Evolutionary conservation across 1,140 invertebrate species (phyloP).

Genomic region (Cydia strobilella): DNA sequence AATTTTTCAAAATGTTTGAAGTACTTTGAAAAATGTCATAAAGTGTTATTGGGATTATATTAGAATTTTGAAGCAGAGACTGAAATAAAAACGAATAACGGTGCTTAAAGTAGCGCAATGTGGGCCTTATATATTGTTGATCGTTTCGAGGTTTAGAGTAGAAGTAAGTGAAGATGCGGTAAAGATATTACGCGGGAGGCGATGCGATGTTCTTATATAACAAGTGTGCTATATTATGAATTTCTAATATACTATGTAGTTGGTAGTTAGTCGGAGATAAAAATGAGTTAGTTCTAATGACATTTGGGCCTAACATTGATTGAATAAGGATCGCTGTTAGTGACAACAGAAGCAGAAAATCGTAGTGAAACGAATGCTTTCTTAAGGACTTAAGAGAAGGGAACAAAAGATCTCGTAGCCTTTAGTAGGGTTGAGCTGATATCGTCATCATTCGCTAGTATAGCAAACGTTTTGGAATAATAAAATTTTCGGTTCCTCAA

Average conservation of each 20-base stretch:
- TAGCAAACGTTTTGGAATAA: neutral
- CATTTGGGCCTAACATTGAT: neutral
- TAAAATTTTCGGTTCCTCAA: neutral
- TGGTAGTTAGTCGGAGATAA: neutral
- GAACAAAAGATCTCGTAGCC: slow-evolving; percentile 1
- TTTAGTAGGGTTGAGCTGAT: neutral
- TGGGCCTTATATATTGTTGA: slow-evolving; percentile 29
- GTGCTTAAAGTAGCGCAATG: slow-evolving; percentile 13
- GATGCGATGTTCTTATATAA: neutral
- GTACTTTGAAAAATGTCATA: neutral
- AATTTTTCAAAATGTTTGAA: neutral
- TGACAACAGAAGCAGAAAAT: neutral
- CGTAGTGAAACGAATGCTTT: no score
- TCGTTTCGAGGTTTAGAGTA: neutral
- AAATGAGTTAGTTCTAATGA: neutral
- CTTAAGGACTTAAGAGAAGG: neutral
- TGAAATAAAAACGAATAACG: slow-evolving; percentile 17
- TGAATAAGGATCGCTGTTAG: neutral
- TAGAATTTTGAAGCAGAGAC: neutral
- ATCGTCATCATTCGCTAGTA: neutral
- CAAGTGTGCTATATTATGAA: neutral
- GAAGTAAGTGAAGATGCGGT: neutral
- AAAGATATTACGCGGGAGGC: neutral
- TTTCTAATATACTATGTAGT: neutral
- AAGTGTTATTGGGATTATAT: neutral